Evolutionary conservation across 2,797 vertebrate genomes (phyloP).

Genomic region (Sebastiscus tertius): DNA sequence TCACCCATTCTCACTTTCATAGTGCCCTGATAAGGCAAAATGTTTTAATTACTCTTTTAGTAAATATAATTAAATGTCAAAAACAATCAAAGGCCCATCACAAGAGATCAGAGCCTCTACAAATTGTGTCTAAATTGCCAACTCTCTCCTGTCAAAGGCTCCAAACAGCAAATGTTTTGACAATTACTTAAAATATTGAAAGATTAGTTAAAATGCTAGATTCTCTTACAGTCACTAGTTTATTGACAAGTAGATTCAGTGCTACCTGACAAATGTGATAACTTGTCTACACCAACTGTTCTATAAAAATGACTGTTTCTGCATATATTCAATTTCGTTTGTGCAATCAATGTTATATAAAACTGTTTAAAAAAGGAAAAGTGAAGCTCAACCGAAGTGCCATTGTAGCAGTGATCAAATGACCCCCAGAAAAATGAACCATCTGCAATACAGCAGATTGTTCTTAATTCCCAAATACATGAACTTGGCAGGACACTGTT

Average conservation of each 20-base stretch:
- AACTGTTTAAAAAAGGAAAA: not conserved
- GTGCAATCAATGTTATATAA: not conserved
- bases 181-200: not conserved
- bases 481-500: not conserved
- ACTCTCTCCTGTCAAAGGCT: no score
- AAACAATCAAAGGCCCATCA: not conserved
- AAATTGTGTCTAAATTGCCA: not conserved
- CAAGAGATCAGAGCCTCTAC: not conserved
- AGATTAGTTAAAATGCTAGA: not conserved
- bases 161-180: not conserved
- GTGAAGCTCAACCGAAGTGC: not conserved
- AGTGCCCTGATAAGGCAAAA: not conserved
- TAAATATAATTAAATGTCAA: no score
- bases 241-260: no score
- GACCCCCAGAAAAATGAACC: not conserved
- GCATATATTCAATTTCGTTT: not conserved
- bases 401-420: not conserved
- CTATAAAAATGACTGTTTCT: no score
- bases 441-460: not conserved
- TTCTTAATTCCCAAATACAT: not conserved
- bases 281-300: no score
- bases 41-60: not conserved
- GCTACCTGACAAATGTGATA: no score
- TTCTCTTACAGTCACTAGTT: no score
- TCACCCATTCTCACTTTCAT: not conserved